Percentiles rank a stretch among this genome's conserved stretches.
These are phyloP conservation scores for Harmothoe impar DNA, from an alignment of 2,888 invertebrate species.

Conservation along the genomic window DNA sequence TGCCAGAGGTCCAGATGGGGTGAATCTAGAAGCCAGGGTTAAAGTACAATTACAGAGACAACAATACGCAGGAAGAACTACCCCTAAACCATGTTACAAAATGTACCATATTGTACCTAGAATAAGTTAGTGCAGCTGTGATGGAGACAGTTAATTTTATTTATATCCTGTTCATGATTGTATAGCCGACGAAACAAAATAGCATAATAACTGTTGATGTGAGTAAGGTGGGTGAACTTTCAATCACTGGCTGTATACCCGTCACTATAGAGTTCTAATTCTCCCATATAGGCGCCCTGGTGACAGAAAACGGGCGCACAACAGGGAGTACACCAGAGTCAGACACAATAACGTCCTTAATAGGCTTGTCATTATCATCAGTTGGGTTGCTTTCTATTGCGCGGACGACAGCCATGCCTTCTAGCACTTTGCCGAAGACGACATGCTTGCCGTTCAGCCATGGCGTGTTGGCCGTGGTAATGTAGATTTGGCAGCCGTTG, in stretches of 20 bases:
- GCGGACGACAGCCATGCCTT: slow-evolving; percentile 92
- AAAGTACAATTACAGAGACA: too few species aligned
- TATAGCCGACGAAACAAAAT: too few species aligned
- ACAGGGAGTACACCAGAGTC: slow-evolving; percentile 87
- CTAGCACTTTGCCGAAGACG: slow-evolving; percentile 91
- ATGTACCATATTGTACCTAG: too few species aligned
- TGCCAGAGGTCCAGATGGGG: too few species aligned
- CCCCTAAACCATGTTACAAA: too few species aligned
- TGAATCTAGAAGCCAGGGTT: too few species aligned
- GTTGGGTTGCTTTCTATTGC: slow-evolving; percentile 91
- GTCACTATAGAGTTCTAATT: not conserved
- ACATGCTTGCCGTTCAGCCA: slow-evolving; percentile 96
- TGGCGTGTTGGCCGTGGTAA: slow-evolving; percentile 92
- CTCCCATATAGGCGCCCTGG: slow-evolving; percentile 30
- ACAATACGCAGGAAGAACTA: too few species aligned
- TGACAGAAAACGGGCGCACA: slow-evolving; percentile 71
- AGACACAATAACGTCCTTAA: slow-evolving; percentile 88
- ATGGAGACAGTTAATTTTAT: too few species aligned
- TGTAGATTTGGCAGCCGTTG: slow-evolving; percentile 98
- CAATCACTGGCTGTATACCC: not conserved
- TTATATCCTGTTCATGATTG: too few species aligned
- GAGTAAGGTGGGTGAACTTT: too few species aligned
- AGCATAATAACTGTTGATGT: too few species aligned
- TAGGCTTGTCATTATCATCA: slow-evolving; percentile 88
- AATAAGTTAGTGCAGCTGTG: too few species aligned